Conservation (phyloP, 2,797 vertebrate species). For the Lepilemur septentrionalis region DNA sequence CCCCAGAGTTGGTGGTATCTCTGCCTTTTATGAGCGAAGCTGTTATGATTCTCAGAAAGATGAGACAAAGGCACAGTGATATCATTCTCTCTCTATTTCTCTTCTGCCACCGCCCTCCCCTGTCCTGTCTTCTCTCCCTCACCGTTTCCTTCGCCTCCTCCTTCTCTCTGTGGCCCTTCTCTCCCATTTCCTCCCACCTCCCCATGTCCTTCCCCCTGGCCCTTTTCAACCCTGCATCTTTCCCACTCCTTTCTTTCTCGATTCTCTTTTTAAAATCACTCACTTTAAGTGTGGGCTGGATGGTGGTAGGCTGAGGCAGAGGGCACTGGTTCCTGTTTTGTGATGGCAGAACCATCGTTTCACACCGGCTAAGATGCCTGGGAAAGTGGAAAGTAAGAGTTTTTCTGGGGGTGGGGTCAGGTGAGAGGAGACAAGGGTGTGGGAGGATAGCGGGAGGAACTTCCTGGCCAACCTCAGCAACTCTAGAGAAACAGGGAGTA, state of each 20-base stretch:
- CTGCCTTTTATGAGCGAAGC: not conserved
- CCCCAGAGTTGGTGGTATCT: not conserved
- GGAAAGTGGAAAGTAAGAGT: not conserved
- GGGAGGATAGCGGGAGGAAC: constrained; percentile 48
- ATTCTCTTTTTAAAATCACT: not conserved
- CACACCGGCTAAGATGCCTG: constrained; percentile 66
- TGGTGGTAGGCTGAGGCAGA: not conserved
- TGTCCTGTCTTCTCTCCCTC: not conserved
- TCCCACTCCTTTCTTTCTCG: not conserved
- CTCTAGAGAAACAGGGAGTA: constrained; percentile 64
- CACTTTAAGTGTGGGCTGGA: constrained; percentile 5
- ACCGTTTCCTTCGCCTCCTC: not conserved
- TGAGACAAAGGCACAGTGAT: not conserved
- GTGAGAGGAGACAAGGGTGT: not conserved
- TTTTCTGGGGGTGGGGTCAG: not conserved
- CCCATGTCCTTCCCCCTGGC: constrained; percentile 23
- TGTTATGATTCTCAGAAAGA: not conserved
- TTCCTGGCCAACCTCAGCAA: constrained; percentile 66
- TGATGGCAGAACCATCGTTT: constrained; percentile 73
- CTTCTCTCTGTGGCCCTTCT: not conserved
- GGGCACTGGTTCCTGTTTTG: not conserved
- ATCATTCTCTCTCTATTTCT: not conserved
- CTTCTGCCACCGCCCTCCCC: not conserved
- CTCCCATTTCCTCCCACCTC: constrained; percentile 39
- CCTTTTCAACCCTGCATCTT: not conserved